Conservation (phyloP, 2,113 vertebrate species). For the Dicentrarchus labrax region DNA sequence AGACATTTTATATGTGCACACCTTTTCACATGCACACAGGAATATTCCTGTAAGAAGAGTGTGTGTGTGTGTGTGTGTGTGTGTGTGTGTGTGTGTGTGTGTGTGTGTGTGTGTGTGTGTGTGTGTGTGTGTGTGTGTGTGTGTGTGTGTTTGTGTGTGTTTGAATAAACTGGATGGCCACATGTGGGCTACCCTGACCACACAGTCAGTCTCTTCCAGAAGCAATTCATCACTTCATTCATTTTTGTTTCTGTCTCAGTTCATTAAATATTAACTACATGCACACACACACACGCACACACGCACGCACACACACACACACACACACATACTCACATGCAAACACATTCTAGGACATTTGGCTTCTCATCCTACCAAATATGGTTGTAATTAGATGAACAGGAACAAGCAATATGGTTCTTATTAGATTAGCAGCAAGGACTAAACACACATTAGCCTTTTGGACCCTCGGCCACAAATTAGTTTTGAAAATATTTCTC, state of each 20-base stretch:
- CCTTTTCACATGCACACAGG: slow-evolving; percentile 45
- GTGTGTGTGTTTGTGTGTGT: slow-evolving; percentile 7
- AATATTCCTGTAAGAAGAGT: slow-evolving; percentile 27
- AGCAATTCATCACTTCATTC: slow-evolving; percentile 58
- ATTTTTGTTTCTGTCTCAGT: slow-evolving; percentile 62
- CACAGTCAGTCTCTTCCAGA: slow-evolving; percentile 55
- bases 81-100: background rate
- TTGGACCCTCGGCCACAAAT: slow-evolving; percentile 24
- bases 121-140: slow-evolving; percentile 23
- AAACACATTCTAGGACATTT: background rate
- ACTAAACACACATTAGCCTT: slow-evolving; percentile 40
- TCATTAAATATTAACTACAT: slow-evolving; percentile 63
- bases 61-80: slow-evolving; percentile 23
- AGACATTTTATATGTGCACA: slow-evolving; percentile 45
- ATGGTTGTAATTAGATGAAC: slow-evolving; percentile 59
- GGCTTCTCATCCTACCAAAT: slow-evolving; percentile 49
- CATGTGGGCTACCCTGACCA: slow-evolving; percentile 56
- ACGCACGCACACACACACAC: background rate
- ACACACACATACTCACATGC: background rate
- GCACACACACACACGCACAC: background rate
- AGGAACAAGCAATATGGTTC: slow-evolving; percentile 35
- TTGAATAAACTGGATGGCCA: slow-evolving; percentile 52
- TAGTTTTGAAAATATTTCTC: slow-evolving; percentile 43
- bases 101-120: too few species aligned
- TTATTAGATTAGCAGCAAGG: slow-evolving; percentile 48